Conservation (phyloP, 2,113 vertebrate species). For the Peromyscus californicus region DNA sequence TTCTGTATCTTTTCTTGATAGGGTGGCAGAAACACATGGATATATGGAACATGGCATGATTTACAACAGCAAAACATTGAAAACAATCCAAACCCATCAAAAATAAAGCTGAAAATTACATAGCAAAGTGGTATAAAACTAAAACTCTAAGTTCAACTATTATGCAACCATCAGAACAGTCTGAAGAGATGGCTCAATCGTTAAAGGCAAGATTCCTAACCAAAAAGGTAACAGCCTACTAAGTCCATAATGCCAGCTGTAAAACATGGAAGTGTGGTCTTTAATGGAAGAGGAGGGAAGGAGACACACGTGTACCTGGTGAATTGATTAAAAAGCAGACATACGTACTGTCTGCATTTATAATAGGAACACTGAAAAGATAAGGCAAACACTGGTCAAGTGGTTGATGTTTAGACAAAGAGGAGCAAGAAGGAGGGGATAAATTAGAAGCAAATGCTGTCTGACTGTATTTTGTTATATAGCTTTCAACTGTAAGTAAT, state of each 20-base stretch:
- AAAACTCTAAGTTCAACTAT: background rate
- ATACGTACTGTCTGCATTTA: background rate
- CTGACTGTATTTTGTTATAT: background rate
- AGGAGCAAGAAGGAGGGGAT: background rate
- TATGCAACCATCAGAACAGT: background rate
- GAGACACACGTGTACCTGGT: background rate
- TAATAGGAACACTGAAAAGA: conserved; percentile 29
- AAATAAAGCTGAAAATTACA: conserved; percentile 8
- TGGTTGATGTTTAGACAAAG: background rate
- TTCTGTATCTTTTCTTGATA: background rate
- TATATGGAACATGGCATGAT: background rate
- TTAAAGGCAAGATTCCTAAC: background rate
- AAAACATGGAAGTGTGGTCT: background rate
- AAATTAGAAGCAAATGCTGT: conserved; percentile 20
- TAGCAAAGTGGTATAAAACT: background rate
- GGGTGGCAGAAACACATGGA: background rate
- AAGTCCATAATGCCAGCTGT: background rate
- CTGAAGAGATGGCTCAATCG: background rate
- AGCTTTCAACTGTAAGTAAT: background rate
- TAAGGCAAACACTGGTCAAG: background rate
- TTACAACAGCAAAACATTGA: conserved; percentile 4
- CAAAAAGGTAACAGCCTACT: background rate
- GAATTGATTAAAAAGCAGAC: background rate
- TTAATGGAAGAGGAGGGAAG: background rate
- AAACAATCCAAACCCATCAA: conserved; percentile 20